Conservation (phyloP, 2,113 vertebrate species). For the Zapus hudsonius region DNA sequence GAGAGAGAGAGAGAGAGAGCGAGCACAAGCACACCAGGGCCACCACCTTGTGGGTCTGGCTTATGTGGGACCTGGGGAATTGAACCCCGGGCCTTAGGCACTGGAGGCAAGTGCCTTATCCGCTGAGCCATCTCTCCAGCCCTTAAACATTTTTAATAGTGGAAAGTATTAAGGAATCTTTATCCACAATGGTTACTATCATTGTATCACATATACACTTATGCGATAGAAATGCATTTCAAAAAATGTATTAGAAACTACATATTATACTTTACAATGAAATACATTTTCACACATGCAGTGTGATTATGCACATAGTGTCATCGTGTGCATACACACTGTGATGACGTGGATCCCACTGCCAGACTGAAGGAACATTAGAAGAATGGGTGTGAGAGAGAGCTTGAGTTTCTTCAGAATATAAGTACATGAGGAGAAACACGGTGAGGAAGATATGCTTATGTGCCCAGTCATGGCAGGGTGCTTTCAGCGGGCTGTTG, state of each 20-base stretch:
- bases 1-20: too few species aligned
- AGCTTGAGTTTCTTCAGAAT: not conserved
- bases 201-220: not conserved
- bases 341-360: not conserved
- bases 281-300: not conserved
- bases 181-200: not conserved
- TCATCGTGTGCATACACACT: not conserved
- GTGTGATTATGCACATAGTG: not conserved
- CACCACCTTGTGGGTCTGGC: too few species aligned
- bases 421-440: not conserved
- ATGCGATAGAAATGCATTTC: not conserved
- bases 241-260: not conserved
- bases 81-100: too few species aligned
- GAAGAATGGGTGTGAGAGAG: not conserved
- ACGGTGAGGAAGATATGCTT: rapidly evolving
- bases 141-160: not conserved
- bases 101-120: too few species aligned
- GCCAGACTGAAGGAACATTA: not conserved
- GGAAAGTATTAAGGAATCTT: not conserved
- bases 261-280: not conserved
- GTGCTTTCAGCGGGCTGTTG: too few species aligned
- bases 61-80: too few species aligned
- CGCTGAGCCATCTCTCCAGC: too few species aligned
- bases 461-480: too few species aligned
- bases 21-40: too few species aligned